Base-by-base conservation (phyloP, 35 echinoderm and acorn worm genomes). In the Heliocidaris tuberculata region DNA sequence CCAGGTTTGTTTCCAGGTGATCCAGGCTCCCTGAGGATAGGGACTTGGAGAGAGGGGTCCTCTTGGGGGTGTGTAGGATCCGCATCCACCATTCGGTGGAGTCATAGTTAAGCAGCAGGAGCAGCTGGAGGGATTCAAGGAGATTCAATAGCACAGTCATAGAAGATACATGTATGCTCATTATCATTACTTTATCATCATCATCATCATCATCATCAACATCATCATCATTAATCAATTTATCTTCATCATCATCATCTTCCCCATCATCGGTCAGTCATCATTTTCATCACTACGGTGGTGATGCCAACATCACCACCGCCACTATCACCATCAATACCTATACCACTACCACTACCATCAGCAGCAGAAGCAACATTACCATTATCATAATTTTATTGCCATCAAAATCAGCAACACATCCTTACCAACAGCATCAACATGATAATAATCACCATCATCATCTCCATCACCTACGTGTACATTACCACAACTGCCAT, bases 21-120 rank as follows among this genome's bases (percentile, higher is more conserved):
- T 97, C 95, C 48, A 99, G 94, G 48, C 97, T 97, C 19, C 97
- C 97, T 60, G 94, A 94, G 50, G 96, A 97, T 27, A 97, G 91
- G 12, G 97, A 97, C 92, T 97, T 97, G 13, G 98, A 97, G 27
- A 99, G 60, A 17, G 96, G 94, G 21, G 95, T 96, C 21, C 92
- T 92, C 86, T 95, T 95, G 5, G 97, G 97, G 16, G 98, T 99
- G 31, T 97, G 97, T 29, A 99, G 94, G 61, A 99, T 96, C 19
- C 50, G 88, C 6, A 86, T 90, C 97, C 98, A 99, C 78, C 95
- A 95, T 2, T 97, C 97, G 11, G 95, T 95, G 4, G 95, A 96
- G 61, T 94, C 97, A 93, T 94, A 99, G 60, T 96, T 97, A 7
- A 99, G 95, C 31, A 99, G 93, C 9, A 99, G 96, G 24, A 97